Conservation (phyloP, 2,888 invertebrate genomes). For the Dryobota labecula region DNA sequence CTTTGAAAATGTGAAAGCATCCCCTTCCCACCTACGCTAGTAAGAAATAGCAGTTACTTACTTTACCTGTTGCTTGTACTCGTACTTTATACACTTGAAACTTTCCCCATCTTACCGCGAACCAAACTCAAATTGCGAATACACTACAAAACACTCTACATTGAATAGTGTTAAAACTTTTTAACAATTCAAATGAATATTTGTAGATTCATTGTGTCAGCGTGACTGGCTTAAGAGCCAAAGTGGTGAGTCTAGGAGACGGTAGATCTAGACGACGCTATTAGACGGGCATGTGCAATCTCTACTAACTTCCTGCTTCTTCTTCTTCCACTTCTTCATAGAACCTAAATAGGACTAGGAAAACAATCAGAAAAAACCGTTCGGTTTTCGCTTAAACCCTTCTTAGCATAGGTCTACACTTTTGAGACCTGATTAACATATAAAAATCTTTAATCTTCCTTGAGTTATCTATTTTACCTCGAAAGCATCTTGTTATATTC, state of each 20-base stretch:
- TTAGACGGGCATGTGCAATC: conserved; percentile 84
- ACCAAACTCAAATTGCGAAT: conserved; percentile 57
- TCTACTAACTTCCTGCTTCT: conserved; percentile 74
- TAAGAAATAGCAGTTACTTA: conserved; percentile 54
- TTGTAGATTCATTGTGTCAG: conserved; percentile 90
- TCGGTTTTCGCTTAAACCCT: conserved; percentile 66
- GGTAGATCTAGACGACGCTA: conserved; percentile 86
- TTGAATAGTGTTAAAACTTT: conserved; percentile 62
- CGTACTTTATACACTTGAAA: conserved; percentile 62
- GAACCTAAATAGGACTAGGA: conserved; percentile 62
- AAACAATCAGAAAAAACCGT: conserved; percentile 35
- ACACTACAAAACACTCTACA: conserved; percentile 59
- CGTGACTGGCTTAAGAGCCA: conserved; percentile 90
- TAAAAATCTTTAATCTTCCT: conserved; percentile 54
- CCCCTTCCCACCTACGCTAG: conserved; percentile 45
- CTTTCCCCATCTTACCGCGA: conserved; percentile 59
- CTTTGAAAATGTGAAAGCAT: conserved; percentile 44
- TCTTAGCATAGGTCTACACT: conserved; percentile 65
- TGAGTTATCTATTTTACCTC: conserved; percentile 54
- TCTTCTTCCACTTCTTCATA: conserved; percentile 73
- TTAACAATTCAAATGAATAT: conserved; percentile 77
- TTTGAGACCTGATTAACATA: conserved; percentile 50
- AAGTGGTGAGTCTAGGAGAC: conserved; percentile 89
- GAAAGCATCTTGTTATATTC: conserved; percentile 63
- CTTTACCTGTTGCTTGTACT: conserved; percentile 71